Evolutionary conservation across 2,888 invertebrate genomes (phyloP).

Genomic region (Amphipyra tragopoginis): DNA sequence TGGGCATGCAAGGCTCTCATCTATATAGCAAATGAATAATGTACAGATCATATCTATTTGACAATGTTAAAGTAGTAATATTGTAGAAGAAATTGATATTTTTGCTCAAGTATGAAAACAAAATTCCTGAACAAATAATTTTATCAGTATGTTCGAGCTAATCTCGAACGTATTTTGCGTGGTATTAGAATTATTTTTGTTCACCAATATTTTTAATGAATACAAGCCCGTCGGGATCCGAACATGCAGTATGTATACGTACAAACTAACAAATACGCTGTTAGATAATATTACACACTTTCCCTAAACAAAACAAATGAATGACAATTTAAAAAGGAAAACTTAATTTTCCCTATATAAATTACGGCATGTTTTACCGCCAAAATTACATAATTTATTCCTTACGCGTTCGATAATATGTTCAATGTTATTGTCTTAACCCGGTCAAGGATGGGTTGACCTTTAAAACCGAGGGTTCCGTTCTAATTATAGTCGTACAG

Average conservation of each 20-base stretch:
- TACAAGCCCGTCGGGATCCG: no score
- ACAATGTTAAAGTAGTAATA: not conserved
- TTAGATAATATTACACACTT: not conserved
- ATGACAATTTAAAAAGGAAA: not conserved
- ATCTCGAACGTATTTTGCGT: no score
- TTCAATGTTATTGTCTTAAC: conserved; percentile 23
- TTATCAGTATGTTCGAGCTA: no score
- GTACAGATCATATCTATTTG: not conserved
- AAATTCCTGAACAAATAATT: no score
- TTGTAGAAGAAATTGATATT: not conserved
- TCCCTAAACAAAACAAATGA: conserved; percentile 9
- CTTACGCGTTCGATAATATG: conserved; percentile 14
- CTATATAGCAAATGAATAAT: not conserved
- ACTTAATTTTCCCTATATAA: not conserved
- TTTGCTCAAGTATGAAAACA: not conserved
- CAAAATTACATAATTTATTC: conserved; percentile 28
- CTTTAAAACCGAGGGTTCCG: conserved; percentile 26
- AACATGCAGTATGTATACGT: no score
- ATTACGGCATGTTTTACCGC: not conserved
- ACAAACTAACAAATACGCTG: no score
- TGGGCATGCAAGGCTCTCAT: no score
- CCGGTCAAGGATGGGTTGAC: conserved; percentile 38
- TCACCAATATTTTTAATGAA: no score
- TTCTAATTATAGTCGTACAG: conserved; percentile 16
- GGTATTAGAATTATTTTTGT: not conserved